Conservation (phyloP, 2,113 vertebrate genomes). For the Bubo scandiacus region DNA sequence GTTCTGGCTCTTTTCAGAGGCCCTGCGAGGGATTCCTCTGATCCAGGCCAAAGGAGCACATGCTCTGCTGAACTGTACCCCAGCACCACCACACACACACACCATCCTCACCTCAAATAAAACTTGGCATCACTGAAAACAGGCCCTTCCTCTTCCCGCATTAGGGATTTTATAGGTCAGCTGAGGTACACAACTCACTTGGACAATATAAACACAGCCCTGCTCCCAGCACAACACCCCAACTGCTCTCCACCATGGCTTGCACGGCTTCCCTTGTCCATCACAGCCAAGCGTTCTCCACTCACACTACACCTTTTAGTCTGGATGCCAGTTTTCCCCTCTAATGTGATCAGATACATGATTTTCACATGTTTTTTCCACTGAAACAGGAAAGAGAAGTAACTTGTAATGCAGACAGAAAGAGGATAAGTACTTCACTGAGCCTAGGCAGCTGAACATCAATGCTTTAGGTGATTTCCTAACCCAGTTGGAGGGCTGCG, state of each 20-base stretch:
- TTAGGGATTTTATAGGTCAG: neutral
- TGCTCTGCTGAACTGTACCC: accelerated
- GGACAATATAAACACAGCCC: accelerated
- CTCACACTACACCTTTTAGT: neutral
- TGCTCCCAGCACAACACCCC: neutral
- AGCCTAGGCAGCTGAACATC: neutral
- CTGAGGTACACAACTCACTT: neutral
- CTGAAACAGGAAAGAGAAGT: neutral
- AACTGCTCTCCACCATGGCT: neutral
- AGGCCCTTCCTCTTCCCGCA: neutral
- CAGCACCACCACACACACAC: neutral
- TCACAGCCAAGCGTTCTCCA: neutral
- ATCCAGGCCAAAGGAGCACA: neutral
- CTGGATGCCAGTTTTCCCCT: neutral
- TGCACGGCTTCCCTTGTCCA: neutral
- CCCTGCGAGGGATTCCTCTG: neutral
- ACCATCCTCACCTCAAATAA: neutral
- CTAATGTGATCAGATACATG: neutral
- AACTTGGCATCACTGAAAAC: neutral
- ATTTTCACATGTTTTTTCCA: neutral
- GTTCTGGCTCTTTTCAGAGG: neutral
- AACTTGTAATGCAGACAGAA: neutral
- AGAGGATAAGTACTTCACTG: neutral
- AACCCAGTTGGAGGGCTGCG: neutral
- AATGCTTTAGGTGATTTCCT: neutral